phyloP scores from a whole-genome alignment of 2,888 invertebrate species.

The Eupithecia abbreviata region DNA sequence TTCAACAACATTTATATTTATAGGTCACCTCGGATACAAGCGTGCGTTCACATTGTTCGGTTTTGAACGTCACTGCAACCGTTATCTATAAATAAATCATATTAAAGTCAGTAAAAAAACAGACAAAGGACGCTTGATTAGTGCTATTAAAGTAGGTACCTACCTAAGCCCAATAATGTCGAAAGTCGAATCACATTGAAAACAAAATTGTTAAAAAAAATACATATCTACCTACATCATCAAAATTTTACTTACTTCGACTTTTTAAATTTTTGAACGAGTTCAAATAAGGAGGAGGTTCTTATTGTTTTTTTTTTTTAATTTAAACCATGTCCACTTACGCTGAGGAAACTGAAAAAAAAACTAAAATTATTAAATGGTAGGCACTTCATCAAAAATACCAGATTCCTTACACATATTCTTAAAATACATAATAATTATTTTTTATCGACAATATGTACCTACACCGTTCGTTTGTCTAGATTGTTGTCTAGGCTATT shows the following conservation, averaged over 20 bases:
- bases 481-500: too few relatives aligned
- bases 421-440: too few relatives aligned
- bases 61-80: neutral
- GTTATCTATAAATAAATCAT: neutral
- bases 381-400: neutral
- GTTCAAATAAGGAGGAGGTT: too few relatives aligned
- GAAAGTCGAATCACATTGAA: neutral
- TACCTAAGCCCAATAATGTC: neutral
- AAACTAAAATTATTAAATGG: neutral
- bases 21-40: conserved; percentile 25
- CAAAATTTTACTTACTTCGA: too few relatives aligned
- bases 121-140: neutral
- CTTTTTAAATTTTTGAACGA: too few relatives aligned
- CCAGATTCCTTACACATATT: neutral
- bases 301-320: too few relatives aligned
- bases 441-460: too few relatives aligned
- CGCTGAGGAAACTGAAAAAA: neutral
- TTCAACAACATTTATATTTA: conserved; percentile 40
- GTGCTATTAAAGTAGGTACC: neutral
- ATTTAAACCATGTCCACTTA: too few relatives aligned
- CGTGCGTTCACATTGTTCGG: conserved; percentile 40
- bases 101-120: neutral
- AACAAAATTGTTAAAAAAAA: neutral
- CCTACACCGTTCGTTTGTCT: too few relatives aligned
- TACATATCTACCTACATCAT: too few relatives aligned